These are phyloP conservation scores for Zalophus californianus DNA, from an alignment of 2,797 vertebrate genomes.

Conservation along the genomic window DNA sequence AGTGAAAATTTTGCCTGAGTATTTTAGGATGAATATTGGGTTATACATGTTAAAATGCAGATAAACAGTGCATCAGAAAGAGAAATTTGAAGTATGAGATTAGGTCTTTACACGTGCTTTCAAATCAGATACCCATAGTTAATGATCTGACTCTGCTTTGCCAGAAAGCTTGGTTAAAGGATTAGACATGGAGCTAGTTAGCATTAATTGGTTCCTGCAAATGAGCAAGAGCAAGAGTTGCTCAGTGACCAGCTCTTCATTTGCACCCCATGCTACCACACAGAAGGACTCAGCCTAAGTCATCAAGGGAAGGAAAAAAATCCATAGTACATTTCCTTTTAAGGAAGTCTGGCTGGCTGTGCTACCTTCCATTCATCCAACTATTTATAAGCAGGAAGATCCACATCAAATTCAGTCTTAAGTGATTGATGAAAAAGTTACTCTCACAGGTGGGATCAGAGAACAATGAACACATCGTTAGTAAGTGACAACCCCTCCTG, in stretches of 20 bases:
- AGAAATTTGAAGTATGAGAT: constrained; percentile 19
- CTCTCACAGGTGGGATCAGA: constrained; percentile 36
- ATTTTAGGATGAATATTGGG: neutral
- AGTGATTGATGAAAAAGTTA: constrained; percentile 42
- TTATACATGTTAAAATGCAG: neutral
- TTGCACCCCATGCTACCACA: neutral
- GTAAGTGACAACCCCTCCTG: neutral
- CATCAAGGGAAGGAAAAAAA: neutral
- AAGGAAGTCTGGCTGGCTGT: neutral
- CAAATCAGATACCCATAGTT: neutral
- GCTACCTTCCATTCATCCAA: neutral
- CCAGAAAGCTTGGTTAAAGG: neutral
- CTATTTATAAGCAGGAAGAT: neutral
- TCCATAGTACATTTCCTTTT: neutral
- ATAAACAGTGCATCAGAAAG: neutral
- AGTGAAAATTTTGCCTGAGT: neutral
- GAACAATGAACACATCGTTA: constrained; percentile 3
- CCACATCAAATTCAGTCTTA: constrained; percentile 32
- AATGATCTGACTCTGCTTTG: neutral
- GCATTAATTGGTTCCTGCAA: neutral
- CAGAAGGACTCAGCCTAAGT: neutral
- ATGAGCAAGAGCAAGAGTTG: neutral
- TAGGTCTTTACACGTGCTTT: neutral
- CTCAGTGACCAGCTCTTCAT: neutral
- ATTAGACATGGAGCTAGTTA: neutral